Conservation (phyloP, 2,888 invertebrate species). For the Gasteruption jaculator region DNA sequence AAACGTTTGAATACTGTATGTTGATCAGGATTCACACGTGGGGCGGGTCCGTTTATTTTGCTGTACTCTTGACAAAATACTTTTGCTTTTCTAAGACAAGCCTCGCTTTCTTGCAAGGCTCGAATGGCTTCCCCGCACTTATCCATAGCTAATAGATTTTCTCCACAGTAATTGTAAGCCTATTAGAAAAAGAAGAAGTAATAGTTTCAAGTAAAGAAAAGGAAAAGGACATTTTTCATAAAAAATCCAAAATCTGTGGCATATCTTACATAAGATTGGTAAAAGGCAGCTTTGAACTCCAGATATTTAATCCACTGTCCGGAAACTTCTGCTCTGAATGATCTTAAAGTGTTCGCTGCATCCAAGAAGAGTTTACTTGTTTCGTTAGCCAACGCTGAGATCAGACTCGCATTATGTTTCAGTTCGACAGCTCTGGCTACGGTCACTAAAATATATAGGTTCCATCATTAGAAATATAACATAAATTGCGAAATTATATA, state of each 20-base stretch:
- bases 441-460: slow-evolving; percentile 49
- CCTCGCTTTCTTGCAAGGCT: slow-evolving; percentile 57
- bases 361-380: slow-evolving; percentile 58
- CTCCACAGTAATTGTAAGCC: slow-evolving; percentile 62
- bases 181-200: slow-evolving; percentile 26
- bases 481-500: neutral
- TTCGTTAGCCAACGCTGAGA: slow-evolving; percentile 61
- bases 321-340: slow-evolving; percentile 53
- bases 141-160: slow-evolving; percentile 58
- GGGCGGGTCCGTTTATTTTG: slow-evolving; percentile 57
- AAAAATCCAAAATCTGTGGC: neutral
- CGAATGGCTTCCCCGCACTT: slow-evolving; percentile 63
- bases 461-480: slow-evolving; percentile 7
- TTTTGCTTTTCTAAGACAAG: slow-evolving; percentile 54
- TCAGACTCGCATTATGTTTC: slow-evolving; percentile 58
- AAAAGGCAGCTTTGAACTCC: slow-evolving; percentile 59
- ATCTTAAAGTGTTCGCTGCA: slow-evolving; percentile 55
- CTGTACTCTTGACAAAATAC: slow-evolving; percentile 57
- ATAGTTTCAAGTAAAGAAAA: neutral
- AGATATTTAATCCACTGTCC: slow-evolving; percentile 61
- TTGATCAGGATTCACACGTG: slow-evolving; percentile 57
- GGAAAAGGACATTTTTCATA: slow-evolving; percentile 1
- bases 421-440: slow-evolving; percentile 63
- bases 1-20: slow-evolving; percentile 60
- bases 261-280: slow-evolving; percentile 57